Conservation (phyloP, 2,797 vertebrate species). For the Australoheros facetus region DNA sequence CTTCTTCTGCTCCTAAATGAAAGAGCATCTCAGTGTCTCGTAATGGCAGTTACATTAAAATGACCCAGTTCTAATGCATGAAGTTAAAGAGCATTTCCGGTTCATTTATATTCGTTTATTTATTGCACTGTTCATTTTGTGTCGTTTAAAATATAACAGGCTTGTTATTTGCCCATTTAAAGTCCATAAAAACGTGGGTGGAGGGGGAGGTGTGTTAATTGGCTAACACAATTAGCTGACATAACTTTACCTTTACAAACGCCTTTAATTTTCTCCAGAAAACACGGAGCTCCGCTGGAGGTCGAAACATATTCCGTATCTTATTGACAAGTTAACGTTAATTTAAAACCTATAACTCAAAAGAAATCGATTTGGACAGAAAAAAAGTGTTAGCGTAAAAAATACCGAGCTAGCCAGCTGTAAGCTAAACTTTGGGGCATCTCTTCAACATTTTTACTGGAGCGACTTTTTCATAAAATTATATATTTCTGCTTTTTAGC, state of each 20-base stretch:
- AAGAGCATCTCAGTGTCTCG: not conserved
- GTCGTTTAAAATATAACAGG: not conserved
- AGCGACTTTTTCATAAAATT: not conserved
- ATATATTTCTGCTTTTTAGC: accelerated
- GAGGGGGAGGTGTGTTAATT: not conserved
- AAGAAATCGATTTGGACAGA: not conserved
- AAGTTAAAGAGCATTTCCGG: not conserved
- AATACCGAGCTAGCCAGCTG: not conserved
- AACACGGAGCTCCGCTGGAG: conserved; percentile 53
- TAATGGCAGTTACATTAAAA: not conserved
- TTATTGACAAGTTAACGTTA: conserved; percentile 17
- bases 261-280: conserved; percentile 78
- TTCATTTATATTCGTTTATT: not conserved
- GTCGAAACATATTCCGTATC: conserved; percentile 65
- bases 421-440: not conserved
- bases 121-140: not conserved
- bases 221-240: not conserved
- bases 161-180: not conserved
- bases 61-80: too few species aligned
- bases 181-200: accelerated
- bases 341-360: not conserved
- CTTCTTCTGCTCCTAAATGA: not conserved
- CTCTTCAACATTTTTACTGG: conserved; percentile 21
- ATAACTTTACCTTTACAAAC: conserved; percentile 78
- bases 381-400: not conserved